These are phyloP conservation scores for Eudyptes chrysolophus DNA, from an alignment of 2,113 vertebrate genomes.

Conservation along the genomic window DNA sequence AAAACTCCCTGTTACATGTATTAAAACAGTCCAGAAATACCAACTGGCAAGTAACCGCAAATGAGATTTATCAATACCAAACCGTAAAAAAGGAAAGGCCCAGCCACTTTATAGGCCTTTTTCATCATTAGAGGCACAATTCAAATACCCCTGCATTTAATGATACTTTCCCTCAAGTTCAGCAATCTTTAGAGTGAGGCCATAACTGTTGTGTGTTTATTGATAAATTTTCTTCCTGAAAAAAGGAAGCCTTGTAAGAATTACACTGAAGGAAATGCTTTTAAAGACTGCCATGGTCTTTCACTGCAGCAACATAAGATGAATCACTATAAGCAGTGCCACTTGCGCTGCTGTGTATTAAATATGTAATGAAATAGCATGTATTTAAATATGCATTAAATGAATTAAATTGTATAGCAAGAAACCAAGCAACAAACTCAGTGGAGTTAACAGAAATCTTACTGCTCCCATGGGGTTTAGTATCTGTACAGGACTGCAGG, in stretches of 20 bases:
- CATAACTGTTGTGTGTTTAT: neutral
- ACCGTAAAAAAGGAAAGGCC: neutral
- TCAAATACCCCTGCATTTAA: neutral
- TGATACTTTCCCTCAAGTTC: neutral
- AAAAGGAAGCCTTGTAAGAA: neutral
- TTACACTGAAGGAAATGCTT: neutral
- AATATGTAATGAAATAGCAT: neutral
- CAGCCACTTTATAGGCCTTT: neutral
- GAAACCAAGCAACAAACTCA: neutral
- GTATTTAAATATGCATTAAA: neutral
- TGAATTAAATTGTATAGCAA: neutral
- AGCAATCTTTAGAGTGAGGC: neutral
- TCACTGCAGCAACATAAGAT: neutral
- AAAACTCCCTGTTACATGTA: neutral
- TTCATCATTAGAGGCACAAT: neutral
- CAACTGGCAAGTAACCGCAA: neutral
- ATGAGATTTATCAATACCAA: neutral
- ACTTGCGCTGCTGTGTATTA: neutral
- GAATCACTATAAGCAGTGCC: neutral
- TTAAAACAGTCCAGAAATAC: neutral
- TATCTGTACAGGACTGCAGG: neutral
- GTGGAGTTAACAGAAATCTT: neutral
- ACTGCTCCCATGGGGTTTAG: neutral
- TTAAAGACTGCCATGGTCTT: neutral
- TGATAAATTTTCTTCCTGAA: neutral